Evolutionary conservation across 2,113 vertebrate species (phyloP), one percentile per base, ranked within the genome.

Genomic region (Sciurus niger): DNA sequence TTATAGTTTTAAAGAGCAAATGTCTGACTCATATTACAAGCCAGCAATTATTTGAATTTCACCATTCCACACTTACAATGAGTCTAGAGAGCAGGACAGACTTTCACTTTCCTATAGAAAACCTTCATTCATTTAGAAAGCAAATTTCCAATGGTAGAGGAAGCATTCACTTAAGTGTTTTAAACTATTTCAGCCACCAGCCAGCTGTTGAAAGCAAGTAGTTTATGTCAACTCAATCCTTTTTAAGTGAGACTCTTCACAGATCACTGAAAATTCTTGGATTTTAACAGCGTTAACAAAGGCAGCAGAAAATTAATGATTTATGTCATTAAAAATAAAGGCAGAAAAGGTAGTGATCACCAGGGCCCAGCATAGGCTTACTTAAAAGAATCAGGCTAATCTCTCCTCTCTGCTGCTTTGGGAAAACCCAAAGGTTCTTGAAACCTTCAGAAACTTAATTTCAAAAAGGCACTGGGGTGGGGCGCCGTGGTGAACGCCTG

Each of bases 1-100:
- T 93, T 95, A 34, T 86, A 89, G 89, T 95, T 95, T 94, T 90
- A 80, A 90, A 84, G 78, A 79, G 60, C 77, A 46, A 87, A 72
- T 43, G 20, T 87, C 90, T 84, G 72, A 90, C 46, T 91, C 89
- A 86, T 95, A 82, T 83, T 79, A 68, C 9, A 46, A 88, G 91
- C 84, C 30, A 55, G 72, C 3, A 51, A 22, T 90, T 80, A 77
- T 73, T 94, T 88, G 88, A 92, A 76, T 87, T 67, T 63, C 20
- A 67, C 51, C 58, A 24, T 63, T 90, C 51, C 25, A 72, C 51
- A n/a, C 18, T 67, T 43, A 43, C 11, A 74, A 40, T 79, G 78
- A 89, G 30, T 67, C 86, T 58, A 70, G 60, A 94, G 74, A 92
- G 43, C 58, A 73, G 58, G 80, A 46, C 4, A 8, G 53, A 89